Evolutionary conservation across 2,113 vertebrate species (phyloP).

Genomic region (Callocephalon fimbriatum): DNA sequence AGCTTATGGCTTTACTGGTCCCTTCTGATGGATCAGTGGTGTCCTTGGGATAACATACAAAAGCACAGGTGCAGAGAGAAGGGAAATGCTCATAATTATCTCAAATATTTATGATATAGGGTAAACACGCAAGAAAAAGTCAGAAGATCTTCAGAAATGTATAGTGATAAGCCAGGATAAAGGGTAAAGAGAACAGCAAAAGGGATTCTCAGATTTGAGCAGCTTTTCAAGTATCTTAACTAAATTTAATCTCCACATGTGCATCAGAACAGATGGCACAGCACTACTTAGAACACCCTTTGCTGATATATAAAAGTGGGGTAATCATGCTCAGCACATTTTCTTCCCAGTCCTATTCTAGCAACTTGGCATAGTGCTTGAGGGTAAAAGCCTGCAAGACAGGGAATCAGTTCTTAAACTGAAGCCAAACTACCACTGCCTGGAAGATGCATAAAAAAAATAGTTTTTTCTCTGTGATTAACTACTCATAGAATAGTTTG

Average conservation of each 20-base stretch:
- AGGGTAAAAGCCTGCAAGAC: fast-evolving
- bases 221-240: fast-evolving
- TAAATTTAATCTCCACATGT: background rate
- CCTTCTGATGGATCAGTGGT: background rate
- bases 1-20: background rate
- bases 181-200: background rate
- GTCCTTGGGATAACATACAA: background rate
- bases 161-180: background rate
- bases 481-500: background rate
- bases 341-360: background rate
- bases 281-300: background rate
- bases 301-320: background rate
- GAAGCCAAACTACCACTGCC: background rate
- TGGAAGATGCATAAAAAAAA: background rate
- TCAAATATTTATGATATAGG: background rate
- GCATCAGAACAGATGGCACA: background rate
- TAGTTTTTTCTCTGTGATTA: background rate
- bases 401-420: background rate
- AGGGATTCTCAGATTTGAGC: background rate
- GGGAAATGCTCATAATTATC: background rate
- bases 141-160: background rate
- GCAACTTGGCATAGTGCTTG: background rate
- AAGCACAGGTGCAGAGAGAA: background rate
- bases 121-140: background rate
- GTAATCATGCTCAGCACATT: background rate